phyloP scores from a whole-genome alignment of 2,888 invertebrate species.

The Patella pellucida region DNA sequence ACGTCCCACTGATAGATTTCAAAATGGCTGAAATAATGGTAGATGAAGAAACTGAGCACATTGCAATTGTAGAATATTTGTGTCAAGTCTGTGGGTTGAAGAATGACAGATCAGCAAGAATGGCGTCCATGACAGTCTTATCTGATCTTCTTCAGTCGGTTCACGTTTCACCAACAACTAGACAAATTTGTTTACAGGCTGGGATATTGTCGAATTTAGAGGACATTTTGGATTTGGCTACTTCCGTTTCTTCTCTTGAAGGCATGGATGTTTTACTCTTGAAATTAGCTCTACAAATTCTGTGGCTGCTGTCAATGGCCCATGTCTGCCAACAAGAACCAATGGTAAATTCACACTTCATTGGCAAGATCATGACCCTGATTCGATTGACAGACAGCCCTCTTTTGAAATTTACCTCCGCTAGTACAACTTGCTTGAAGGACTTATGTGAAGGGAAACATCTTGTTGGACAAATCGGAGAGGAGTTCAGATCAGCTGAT shows the following conservation, averaged over 20 bases:
- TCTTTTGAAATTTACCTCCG: neutral
- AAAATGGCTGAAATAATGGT: neutral
- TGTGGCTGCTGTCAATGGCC: neutral
- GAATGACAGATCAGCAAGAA: neutral
- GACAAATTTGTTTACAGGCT: neutral
- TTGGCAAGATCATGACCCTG: neutral
- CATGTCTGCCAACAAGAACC: neutral
- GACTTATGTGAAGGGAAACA: conserved; percentile 42
- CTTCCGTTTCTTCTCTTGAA: neutral
- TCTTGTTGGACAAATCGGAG: conserved; percentile 41
- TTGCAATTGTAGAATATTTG: neutral
- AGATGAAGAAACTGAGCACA: neutral
- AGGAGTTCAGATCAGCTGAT: conserved; percentile 33
- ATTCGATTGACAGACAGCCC: neutral
- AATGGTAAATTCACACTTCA: neutral
- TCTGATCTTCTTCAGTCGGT: neutral
- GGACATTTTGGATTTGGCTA: neutral
- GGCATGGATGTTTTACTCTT: neutral
- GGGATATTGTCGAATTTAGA: neutral
- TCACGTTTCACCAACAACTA: neutral
- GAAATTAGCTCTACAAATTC: neutral
- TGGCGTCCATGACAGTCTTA: neutral
- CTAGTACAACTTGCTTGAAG: conserved; percentile 12
- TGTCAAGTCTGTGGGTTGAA: neutral
- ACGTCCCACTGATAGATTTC: too few species aligned